Evolutionary conservation across 2,888 invertebrate species (phyloP), one percentile per base, ranked within the genome.

Genomic region (Microchrysa polita): DNA sequence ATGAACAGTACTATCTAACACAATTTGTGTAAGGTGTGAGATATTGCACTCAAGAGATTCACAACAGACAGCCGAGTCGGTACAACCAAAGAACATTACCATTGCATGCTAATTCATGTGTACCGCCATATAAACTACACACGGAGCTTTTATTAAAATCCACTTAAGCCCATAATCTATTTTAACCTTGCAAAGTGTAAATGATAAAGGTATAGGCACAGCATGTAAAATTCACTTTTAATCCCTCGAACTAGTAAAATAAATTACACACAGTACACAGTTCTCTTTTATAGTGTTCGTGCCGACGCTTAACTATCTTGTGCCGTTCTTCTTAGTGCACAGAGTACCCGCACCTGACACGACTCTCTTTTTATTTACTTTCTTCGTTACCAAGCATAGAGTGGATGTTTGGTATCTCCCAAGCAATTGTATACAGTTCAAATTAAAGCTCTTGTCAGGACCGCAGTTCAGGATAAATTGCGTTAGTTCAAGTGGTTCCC

Each of bases 241-340:
- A 60, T 60, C 34, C 60, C 60, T 18, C 16, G 60, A 60, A 27
- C 60, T 27, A 60, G 20, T 60, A 60, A 60, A 5, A 60, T 27
- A 23, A 60, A 60, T 60, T 60, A 60, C 60, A 60, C 60, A 23
- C 23, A 60, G 23, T 60, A 60, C 60, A 27, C 23, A 60, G 27
- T 60, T 60, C 16, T 16, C 23, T 60, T 60, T 60, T 9, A 20
- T 14, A n/a, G 12, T 10, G 60, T 34, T 27, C 10, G 60, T 60
- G 34, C 60, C 14, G 12, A 27, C 34, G 60, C 60, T 5, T 14
- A 27, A 60, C 60, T 23, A 20, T 20, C 60, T 60, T n/a, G n/a
- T n/a, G n/a, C n/a, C n/a, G n/a, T n/a, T n/a, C n/a, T n/a, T n/a
- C n/a, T n/a, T n/a, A n/a, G n/a, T n/a, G n/a, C n/a, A n/a, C n/a